Conservation (phyloP, 2,888 invertebrate genomes). For the Boloria euphrosyne region DNA sequence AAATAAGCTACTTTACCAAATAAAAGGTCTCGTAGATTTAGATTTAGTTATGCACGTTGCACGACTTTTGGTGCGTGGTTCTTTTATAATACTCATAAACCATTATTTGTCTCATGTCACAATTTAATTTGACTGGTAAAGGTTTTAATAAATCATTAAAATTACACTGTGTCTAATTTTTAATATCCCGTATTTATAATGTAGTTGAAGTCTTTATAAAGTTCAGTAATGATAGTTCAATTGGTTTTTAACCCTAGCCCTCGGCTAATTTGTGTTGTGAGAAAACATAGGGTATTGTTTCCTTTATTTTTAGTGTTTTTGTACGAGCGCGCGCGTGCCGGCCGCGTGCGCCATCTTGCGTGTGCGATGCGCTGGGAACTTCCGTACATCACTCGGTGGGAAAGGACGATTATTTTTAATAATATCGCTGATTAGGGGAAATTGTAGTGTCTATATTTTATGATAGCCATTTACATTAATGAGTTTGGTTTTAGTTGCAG, state of each 20-base stretch:
- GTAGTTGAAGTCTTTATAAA: background rate
- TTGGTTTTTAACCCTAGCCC: constrained; percentile 74
- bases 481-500: background rate
- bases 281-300: constrained; percentile 66
- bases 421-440: constrained; percentile 13
- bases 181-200: background rate
- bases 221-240: constrained; percentile 76
- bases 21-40: constrained; percentile 35
- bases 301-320: constrained; percentile 74
- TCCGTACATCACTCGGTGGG: constrained; percentile 67
- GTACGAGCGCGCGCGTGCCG: constrained; percentile 62
- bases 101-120: constrained; percentile 42
- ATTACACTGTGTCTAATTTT: constrained; percentile 38
- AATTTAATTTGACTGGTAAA: constrained; percentile 48
- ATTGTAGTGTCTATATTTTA: constrained; percentile 13
- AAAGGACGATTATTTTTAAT: constrained; percentile 50
- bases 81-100: constrained; percentile 51
- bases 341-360: constrained; percentile 67
- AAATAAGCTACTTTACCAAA: constrained; percentile 27
- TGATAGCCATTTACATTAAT: background rate
- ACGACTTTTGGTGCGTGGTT: constrained; percentile 26
- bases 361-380: constrained; percentile 76
- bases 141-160: constrained; percentile 60
- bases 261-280: constrained; percentile 71
- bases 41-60: constrained; percentile 14